Conservation (phyloP, 2,113 vertebrate species). For the Arenaria interpres region DNA sequence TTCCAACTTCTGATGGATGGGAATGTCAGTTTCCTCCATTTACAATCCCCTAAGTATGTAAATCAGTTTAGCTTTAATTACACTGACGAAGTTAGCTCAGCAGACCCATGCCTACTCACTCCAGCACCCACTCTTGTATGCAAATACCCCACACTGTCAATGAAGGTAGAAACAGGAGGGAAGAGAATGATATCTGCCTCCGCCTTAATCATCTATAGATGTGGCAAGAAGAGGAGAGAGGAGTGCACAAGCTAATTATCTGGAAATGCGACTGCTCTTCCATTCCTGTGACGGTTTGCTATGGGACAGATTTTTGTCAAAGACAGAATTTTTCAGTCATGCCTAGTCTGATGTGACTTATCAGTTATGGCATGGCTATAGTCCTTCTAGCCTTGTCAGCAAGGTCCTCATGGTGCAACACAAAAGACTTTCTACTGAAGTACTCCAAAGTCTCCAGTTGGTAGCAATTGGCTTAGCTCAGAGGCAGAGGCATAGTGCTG, state of each 20-base stretch:
- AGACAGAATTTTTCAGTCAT: not conserved
- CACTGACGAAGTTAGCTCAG: not conserved
- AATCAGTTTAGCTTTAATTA: not conserved
- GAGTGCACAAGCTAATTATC: not conserved
- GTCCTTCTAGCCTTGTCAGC: not conserved
- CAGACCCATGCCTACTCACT: not conserved
- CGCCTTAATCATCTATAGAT: not conserved
- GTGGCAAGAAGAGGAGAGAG: not conserved
- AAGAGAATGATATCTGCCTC: not conserved
- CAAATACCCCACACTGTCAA: not conserved
- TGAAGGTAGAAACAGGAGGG: not conserved
- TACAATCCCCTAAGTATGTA: not conserved
- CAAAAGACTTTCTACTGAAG: not conserved
- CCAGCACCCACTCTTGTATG: not conserved
- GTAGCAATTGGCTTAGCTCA: not conserved
- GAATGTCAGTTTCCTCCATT: not conserved
- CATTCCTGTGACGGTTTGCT: not conserved
- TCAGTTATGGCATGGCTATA: not conserved
- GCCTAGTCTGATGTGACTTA: not conserved
- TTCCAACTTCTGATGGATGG: not conserved
- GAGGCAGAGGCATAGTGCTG: not conserved
- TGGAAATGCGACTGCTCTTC: not conserved
- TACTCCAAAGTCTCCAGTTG: accelerated
- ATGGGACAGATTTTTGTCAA: not conserved
- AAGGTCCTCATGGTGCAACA: not conserved